Evolutionary conservation across 2,888 invertebrate genomes (phyloP).

Genomic region (Spicauda simplicius): DNA sequence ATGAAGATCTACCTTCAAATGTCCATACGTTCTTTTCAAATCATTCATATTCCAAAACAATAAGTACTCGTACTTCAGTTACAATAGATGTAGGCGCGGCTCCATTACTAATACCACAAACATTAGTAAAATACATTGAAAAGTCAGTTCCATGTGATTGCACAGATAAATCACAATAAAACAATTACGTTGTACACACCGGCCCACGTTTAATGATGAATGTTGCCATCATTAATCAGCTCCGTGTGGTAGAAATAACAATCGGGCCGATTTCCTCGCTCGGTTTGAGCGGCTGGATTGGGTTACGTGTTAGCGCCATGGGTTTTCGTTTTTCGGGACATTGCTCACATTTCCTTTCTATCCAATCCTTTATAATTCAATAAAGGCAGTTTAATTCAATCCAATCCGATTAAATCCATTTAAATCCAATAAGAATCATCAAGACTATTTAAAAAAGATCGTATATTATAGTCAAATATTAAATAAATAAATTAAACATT

Average conservation of each 20-base stretch:
- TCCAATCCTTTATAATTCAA: no score
- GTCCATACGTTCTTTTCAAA: no score
- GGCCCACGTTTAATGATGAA: conserved; percentile 8
- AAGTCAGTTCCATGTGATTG: neutral
- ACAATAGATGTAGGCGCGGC: no score
- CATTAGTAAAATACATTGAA: neutral
- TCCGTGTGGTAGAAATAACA: conserved; percentile 26
- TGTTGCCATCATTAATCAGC: conserved; percentile 27
- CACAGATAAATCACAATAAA: conserved; percentile 24
- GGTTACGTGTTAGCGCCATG: neutral
- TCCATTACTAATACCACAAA: neutral
- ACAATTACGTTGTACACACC: conserved; percentile 22
- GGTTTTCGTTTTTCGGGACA: neutral
- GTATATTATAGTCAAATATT: no score
- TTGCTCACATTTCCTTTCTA: no score
- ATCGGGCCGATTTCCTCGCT: conserved; percentile 24
- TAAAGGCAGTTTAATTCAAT: no score
- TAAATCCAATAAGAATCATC: no score
- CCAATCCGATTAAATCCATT: no score
- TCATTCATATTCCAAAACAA: no score
- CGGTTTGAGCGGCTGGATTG: conserved; percentile 13
- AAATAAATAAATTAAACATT: no score
- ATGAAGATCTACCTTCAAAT: neutral
- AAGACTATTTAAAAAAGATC: no score
- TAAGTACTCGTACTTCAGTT: no score